These are phyloP conservation scores for Acromyrmex heyeri DNA, from an alignment of 1,140 invertebrate genomes.

Conservation along the genomic window DNA sequence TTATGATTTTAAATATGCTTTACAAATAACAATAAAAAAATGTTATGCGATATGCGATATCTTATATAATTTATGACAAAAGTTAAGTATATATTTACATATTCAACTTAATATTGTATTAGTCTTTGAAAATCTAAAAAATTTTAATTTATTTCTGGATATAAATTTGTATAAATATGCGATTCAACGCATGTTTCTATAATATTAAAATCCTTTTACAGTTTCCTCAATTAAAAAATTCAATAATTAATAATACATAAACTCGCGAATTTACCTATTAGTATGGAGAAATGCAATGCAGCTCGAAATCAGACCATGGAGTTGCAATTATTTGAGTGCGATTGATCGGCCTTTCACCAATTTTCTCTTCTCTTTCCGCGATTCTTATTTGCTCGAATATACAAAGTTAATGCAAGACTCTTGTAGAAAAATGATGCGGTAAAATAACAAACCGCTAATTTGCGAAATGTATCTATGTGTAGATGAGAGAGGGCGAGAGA, in stretches of 20 bases:
- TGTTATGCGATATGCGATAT: neutral
- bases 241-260: neutral
- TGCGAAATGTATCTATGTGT: neutral
- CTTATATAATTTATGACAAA: neutral
- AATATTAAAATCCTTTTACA: neutral
- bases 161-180: neutral
- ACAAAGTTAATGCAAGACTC: neutral
- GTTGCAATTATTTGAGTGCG: neutral
- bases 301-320: neutral
- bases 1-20: no score
- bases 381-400: neutral
- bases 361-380: slow-evolving; percentile 23
- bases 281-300: neutral
- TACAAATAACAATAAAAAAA: no score
- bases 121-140: neutral
- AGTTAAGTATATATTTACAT: neutral
- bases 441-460: slow-evolving; percentile 16
- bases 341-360: slow-evolving; percentile 20
- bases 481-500: neutral
- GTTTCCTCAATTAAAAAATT: neutral
- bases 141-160: neutral
- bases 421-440: neutral
- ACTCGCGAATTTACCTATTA: neutral
- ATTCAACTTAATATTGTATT: neutral
- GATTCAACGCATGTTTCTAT: neutral